These are phyloP conservation scores for Diuraphis noxia DNA, from an alignment of 1,140 invertebrate genomes.

Conservation along the genomic window DNA sequence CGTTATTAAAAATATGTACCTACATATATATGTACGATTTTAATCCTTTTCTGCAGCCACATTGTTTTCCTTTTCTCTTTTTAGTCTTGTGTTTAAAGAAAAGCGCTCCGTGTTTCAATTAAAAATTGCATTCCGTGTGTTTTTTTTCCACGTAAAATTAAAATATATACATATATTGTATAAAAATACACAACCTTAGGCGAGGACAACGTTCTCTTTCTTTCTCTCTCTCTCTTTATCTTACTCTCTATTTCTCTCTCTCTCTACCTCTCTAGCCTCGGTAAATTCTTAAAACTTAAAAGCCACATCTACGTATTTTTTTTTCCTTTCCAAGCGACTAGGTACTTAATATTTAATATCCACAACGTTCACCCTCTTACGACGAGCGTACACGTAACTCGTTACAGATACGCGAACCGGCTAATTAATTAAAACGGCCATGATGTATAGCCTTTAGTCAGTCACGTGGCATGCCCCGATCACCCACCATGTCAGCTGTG, in stretches of 20 bases:
- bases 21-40: not conserved
- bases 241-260: too few relatives aligned
- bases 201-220: not conserved
- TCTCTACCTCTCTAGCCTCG: not conserved
- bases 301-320: not conserved
- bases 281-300: not conserved
- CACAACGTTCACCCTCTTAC: not conserved
- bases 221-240: not conserved
- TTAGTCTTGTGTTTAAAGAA: not conserved
- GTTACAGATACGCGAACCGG: not conserved
- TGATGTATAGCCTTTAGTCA: not conserved
- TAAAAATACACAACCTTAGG: not conserved
- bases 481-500: not conserved
- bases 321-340: not conserved
- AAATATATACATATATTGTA: not conserved
- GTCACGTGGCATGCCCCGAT: not conserved
- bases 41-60: not conserved
- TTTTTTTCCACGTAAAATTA: not conserved
- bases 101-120: not conserved
- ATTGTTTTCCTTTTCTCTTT: not conserved
- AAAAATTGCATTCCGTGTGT: not conserved
- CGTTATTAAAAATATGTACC: conserved; percentile 1
- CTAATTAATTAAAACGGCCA: not conserved
- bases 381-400: not conserved
- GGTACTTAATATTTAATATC: not conserved